phyloP scores from a whole-genome alignment of 2,888 invertebrate genomes.

The Epinotia bilunana region DNA sequence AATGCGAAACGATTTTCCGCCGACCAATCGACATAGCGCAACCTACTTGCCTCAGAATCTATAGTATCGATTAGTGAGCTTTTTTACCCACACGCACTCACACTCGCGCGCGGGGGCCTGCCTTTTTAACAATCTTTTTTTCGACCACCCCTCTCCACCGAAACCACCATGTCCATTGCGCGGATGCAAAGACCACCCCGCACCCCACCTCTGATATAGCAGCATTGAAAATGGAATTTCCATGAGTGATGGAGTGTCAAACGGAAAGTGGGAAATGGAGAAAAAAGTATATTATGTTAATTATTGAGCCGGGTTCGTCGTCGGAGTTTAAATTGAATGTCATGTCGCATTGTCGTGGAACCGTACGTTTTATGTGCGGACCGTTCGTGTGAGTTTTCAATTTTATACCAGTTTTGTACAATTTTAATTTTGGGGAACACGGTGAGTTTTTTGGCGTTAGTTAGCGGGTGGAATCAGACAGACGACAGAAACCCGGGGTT shows the following conservation, averaged over 20 bases:
- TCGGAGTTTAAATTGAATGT: constrained; percentile 83
- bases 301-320: constrained; percentile 78
- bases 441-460: constrained; percentile 2
- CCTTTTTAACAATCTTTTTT: constrained; percentile 85
- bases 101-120: constrained; percentile 78
- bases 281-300: constrained; percentile 84
- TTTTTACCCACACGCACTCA: constrained; percentile 83
- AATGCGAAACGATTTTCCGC: constrained; percentile 63
- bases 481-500: neutral
- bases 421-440: constrained; percentile 42
- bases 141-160: constrained; percentile 78
- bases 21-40: constrained; percentile 75
- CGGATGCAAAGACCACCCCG: constrained; percentile 83
- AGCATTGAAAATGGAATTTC: constrained; percentile 85
- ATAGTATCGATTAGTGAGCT: constrained; percentile 84
- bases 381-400: constrained; percentile 58
- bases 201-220: constrained; percentile 75
- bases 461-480: neutral
- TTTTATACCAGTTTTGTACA: constrained; percentile 44
- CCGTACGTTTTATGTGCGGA: constrained; percentile 61
- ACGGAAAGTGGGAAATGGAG: constrained; percentile 83
- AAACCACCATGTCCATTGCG: constrained; percentile 83
- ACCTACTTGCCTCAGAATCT: constrained; percentile 83
- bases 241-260: constrained; percentile 85
- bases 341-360: constrained; percentile 72